These are phyloP conservation scores for Nephrotoma appendiculata DNA, from an alignment of 2,888 invertebrate genomes.

Conservation along the genomic window DNA sequence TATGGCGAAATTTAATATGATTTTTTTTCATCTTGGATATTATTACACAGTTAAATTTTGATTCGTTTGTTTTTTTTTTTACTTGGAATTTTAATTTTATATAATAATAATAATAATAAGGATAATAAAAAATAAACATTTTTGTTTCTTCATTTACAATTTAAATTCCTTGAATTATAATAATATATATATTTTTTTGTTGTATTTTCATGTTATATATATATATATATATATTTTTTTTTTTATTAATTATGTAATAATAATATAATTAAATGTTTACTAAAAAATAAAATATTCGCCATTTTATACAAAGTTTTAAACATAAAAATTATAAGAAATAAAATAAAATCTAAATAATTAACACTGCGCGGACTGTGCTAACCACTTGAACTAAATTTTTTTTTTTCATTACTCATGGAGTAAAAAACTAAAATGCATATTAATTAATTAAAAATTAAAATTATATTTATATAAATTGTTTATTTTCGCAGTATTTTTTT, in stretches of 20 bases:
- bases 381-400: not conserved
- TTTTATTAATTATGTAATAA: not conserved
- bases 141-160: not conserved
- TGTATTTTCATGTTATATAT: not conserved
- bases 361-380: not conserved
- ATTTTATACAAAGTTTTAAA: not conserved
- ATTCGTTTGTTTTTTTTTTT: not conserved
- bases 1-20: not conserved
- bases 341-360: not conserved
- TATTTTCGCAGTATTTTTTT: not conserved
- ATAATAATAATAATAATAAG: not conserved
- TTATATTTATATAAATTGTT: not conserved
- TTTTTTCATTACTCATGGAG: not conserved
- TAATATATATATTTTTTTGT: not conserved
- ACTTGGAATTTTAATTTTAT: not conserved
- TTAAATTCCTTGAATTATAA: not conserved
- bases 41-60: not conserved
- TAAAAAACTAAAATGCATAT: not conserved
- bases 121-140: not conserved
- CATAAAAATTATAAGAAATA: not conserved
- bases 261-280: not conserved
- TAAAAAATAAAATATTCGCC: not conserved
- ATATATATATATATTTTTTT: not conserved
- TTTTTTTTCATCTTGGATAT: not conserved
- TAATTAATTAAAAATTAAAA: not conserved